Evolutionary conservation across 2,113 vertebrate species (phyloP).

Genomic region (Saimiri boliviensis): DNA sequence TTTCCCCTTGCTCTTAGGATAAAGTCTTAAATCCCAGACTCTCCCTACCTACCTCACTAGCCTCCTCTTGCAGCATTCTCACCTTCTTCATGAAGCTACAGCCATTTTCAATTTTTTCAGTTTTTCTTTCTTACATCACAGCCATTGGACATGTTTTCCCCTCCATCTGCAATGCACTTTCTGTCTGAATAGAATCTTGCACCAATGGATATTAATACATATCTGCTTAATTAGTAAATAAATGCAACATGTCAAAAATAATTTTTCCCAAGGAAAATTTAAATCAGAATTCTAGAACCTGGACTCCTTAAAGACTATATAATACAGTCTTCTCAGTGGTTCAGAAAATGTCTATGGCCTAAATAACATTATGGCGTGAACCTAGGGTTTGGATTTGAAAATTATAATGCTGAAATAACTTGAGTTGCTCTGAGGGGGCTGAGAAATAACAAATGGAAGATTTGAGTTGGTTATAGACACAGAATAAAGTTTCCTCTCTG

Average conservation of each 20-base stretch:
- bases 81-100: neutral
- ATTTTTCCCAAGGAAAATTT: slow-evolving; percentile 18
- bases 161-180: neutral
- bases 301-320: neutral
- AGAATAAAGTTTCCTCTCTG: neutral
- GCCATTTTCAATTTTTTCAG: neutral
- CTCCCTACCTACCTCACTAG: neutral
- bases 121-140: slow-evolving; percentile 1
- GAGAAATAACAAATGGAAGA: neutral
- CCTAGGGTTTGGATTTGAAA: neutral
- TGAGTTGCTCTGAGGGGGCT: neutral
- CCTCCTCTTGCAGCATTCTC: neutral
- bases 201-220: neutral
- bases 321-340: neutral
- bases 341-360: neutral
- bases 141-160: neutral
- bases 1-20: slow-evolving; percentile 5
- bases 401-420: neutral
- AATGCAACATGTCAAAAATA: neutral
- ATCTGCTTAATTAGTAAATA: neutral
- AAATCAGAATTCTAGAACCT: neutral
- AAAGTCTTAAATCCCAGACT: neutral
- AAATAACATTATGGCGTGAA: neutral
- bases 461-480: neutral
- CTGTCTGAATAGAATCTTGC: neutral